These are phyloP conservation scores for Sus cebifrons DNA, from an alignment of 2,797 vertebrate genomes.

Conservation along the genomic window DNA sequence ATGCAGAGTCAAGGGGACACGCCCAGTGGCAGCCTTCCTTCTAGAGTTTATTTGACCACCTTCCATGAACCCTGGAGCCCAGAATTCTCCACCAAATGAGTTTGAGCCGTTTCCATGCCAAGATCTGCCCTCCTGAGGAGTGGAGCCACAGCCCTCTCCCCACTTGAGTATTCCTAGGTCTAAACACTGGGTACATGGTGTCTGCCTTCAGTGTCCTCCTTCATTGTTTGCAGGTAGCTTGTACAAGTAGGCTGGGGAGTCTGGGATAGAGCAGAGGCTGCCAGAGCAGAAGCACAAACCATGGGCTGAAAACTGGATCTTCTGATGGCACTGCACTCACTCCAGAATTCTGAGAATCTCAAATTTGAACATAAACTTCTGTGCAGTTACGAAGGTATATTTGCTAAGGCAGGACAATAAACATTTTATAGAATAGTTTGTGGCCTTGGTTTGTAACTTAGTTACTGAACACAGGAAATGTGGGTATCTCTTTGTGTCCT, in stretches of 20 bases:
- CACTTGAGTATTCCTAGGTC: rapidly evolving
- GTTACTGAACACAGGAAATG: neutral
- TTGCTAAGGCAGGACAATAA: neutral
- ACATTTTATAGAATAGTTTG: neutral
- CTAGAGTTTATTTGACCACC: neutral
- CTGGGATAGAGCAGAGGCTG: neutral
- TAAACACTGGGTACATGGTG: neutral
- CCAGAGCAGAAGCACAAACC: neutral
- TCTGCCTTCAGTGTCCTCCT: neutral
- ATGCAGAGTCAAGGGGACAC: neutral
- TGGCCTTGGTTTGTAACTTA: neutral
- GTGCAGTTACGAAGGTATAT: neutral
- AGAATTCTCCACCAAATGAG: neutral
- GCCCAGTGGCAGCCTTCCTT: neutral
- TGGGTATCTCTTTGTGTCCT: neutral
- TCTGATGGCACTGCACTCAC: neutral
- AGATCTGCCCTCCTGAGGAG: neutral
- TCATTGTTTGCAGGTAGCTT: neutral
- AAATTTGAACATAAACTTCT: neutral
- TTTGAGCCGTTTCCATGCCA: neutral
- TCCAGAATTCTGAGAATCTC: neutral
- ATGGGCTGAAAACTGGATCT: neutral
- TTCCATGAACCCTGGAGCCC: neutral
- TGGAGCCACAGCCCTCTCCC: no score
- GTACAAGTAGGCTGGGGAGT: neutral